Evolutionary conservation across 2,113 vertebrate genomes (phyloP).

Genomic region (Mohoua ochrocephala): DNA sequence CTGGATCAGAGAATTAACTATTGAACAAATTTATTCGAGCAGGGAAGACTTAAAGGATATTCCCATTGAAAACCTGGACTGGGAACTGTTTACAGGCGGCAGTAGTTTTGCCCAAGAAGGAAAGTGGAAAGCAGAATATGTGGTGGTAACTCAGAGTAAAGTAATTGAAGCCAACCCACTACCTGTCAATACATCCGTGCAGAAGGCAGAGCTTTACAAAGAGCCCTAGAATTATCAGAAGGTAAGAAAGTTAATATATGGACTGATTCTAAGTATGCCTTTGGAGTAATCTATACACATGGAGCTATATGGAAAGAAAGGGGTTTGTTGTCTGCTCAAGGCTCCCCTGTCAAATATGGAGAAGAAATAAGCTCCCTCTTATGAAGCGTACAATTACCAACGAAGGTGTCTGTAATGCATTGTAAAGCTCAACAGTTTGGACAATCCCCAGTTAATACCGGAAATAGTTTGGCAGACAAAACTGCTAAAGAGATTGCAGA

Average conservation of each 20-base stretch:
- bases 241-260: neutral
- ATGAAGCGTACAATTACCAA: neutral
- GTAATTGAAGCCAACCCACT: neutral
- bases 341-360: neutral
- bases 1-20: neutral
- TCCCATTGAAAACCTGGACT: neutral
- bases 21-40: neutral
- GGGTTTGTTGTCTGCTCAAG: neutral
- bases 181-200: neutral
- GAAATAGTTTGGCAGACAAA: neutral
- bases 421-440: neutral
- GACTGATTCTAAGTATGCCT: neutral
- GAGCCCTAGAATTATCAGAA: neutral
- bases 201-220: neutral
- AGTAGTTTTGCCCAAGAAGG: neutral
- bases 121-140: neutral
- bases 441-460: neutral
- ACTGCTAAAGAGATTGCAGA: neutral
- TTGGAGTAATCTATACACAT: neutral
- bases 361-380: neutral
- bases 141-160: neutral
- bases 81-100: neutral
- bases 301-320: neutral
- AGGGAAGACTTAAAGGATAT: neutral
- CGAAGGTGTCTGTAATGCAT: neutral